Conservation (phyloP, 1,140 invertebrate species). For the Lasioglossum albipes region DNA sequence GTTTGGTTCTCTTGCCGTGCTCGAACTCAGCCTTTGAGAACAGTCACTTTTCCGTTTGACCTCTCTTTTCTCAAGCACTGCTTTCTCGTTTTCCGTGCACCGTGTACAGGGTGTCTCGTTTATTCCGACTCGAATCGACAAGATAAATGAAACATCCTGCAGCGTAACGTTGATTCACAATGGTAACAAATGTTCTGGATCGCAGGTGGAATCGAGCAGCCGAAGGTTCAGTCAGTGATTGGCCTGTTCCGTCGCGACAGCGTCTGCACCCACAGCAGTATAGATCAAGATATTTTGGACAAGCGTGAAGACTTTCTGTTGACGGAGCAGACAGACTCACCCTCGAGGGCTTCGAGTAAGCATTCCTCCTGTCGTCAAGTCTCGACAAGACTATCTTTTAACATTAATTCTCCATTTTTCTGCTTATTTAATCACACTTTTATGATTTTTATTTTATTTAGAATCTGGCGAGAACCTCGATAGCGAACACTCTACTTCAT, state of each 20-base stretch:
- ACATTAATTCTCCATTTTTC: too few relatives aligned
- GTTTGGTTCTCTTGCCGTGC: background rate
- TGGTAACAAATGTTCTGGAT: constrained; percentile 22
- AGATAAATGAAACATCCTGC: constrained; percentile 5
- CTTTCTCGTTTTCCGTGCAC: background rate
- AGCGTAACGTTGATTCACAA: background rate
- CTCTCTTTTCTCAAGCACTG: constrained; percentile 19
- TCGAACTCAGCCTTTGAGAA: constrained; percentile 2
- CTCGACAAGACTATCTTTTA: too few relatives aligned
- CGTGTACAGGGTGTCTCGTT: background rate
- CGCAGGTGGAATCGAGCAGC: constrained; percentile 79
- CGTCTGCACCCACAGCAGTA: constrained; percentile 66
- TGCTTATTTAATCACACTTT: too few relatives aligned
- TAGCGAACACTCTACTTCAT: too few relatives aligned
- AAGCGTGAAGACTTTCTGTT: constrained; percentile 73
- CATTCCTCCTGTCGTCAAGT: background rate
- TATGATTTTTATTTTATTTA: too few relatives aligned
- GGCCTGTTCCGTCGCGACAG: constrained; percentile 79
- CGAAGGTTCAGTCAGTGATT: constrained; percentile 79
- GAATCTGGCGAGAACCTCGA: too few relatives aligned
- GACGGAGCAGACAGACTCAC: constrained; percentile 67
- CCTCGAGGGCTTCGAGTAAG: constrained; percentile 70
- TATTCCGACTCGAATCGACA: background rate
- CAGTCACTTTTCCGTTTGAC: constrained; percentile 12
- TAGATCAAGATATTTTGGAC: constrained; percentile 70